These are phyloP conservation scores for Melipona bicolor DNA, from an alignment of 2,888 invertebrate species.

Conservation along the genomic window DNA sequence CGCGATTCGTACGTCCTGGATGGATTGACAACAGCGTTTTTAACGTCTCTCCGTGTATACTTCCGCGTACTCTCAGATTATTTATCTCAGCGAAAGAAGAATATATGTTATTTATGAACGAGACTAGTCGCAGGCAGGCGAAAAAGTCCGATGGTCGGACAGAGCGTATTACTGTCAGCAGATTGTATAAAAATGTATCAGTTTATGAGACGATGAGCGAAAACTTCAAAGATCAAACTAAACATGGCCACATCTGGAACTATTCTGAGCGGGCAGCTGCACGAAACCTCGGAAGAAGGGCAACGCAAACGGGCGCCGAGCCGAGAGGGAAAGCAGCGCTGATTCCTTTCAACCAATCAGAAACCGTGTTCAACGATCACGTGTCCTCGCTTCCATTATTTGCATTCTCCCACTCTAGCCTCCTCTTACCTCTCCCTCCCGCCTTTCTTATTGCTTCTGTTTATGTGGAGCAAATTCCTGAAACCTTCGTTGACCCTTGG, in stretches of 20 bases:
- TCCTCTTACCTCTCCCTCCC: slow-evolving; percentile 29
- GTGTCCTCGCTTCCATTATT: slow-evolving; percentile 63
- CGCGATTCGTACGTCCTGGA: slow-evolving; percentile 53
- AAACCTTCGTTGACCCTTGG: slow-evolving; percentile 36
- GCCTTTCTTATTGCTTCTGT: slow-evolving; percentile 26
- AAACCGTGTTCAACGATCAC: slow-evolving; percentile 58
- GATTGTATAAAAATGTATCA: slow-evolving; percentile 72
- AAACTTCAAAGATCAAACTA: slow-evolving; percentile 83
- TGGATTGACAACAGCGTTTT: slow-evolving; percentile 61
- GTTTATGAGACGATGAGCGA: slow-evolving; percentile 76
- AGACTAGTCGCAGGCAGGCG: slow-evolving; percentile 74
- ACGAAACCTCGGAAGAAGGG: slow-evolving; percentile 68
- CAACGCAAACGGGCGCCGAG: slow-evolving; percentile 59
- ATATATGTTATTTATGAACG: slow-evolving; percentile 64
- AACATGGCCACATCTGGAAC: slow-evolving; percentile 84
- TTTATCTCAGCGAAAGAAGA: slow-evolving; percentile 64
- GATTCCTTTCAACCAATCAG: slow-evolving; percentile 68
- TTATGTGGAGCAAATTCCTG: slow-evolving; percentile 63
- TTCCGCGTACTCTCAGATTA: slow-evolving; percentile 38
- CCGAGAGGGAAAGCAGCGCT: slow-evolving; percentile 63
- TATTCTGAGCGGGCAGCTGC: slow-evolving; percentile 80
- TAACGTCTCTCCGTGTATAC: slow-evolving; percentile 57
- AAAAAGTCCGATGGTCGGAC: slow-evolving; percentile 76
- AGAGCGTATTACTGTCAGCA: slow-evolving; percentile 75
- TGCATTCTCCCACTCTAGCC: slow-evolving; percentile 47